phyloP scores from a whole-genome alignment of 2,797 vertebrate genomes.

The Synanceia verrucosa region DNA sequence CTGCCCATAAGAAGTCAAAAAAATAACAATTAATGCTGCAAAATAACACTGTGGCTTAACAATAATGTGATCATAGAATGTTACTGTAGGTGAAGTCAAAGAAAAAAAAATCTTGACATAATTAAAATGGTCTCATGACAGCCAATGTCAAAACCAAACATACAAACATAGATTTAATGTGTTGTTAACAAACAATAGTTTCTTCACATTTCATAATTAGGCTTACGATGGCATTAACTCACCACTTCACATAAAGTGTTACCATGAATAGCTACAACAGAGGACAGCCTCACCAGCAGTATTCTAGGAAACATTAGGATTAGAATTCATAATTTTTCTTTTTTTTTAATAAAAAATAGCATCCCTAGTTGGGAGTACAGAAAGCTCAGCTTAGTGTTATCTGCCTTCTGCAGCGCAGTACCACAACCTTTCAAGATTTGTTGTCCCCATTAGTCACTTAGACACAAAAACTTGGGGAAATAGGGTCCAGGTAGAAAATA shows the following conservation, averaged over 20 bases:
- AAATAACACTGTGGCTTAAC: not conserved
- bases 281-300: not conserved
- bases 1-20: not conserved
- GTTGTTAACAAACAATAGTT: not conserved
- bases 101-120: not conserved
- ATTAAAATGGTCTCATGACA: not conserved
- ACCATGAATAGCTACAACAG: not conserved
- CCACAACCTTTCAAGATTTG: not conserved
- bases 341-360: too few relatives aligned
- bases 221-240: not conserved
- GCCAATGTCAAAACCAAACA: not conserved
- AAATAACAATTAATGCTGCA: not conserved
- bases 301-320: not conserved
- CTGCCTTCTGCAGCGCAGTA: not conserved
- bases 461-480: not conserved
- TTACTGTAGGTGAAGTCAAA: not conserved
- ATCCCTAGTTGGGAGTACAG: too few relatives aligned
- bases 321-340: too few relatives aligned
- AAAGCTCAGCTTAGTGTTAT: not conserved
- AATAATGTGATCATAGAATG: not conserved
- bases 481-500: not conserved
- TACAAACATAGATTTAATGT: not conserved
- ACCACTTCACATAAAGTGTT: not conserved
- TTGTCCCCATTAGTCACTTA: not conserved
- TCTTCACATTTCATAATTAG: not conserved